Percentiles rank a stretch among this genome's conserved stretches.
phyloP scores from a whole-genome alignment of 2,797 vertebrate genomes.

The Limosa lapponica region DNA sequence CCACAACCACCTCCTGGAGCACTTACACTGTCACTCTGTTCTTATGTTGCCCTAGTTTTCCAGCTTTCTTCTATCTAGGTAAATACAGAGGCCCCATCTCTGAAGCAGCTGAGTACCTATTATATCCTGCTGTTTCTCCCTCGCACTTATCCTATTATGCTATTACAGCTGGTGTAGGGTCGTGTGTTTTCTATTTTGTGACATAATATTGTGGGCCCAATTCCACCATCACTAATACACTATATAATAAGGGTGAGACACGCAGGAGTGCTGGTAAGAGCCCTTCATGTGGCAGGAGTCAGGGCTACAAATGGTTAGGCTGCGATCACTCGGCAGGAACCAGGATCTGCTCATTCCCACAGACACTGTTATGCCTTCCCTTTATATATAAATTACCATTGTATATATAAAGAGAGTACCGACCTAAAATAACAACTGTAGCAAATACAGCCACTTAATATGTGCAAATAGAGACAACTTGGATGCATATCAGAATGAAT shows the following conservation, averaged over 20 bases:
- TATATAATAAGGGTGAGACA: conserved; percentile 1
- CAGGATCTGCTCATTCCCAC: background rate
- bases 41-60: conserved; percentile 33
- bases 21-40: conserved; percentile 26
- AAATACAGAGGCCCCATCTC: conserved; percentile 17
- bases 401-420: background rate
- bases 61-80: conserved; percentile 20
- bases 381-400: background rate
- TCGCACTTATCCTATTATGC: conserved; percentile 66
- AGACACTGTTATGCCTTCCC: background rate
- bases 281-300: conserved; percentile 31
- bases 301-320: background rate
- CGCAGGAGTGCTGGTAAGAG: background rate
- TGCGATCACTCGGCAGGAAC: background rate
- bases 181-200: conserved; percentile 63
- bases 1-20: conserved; percentile 35
- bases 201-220: conserved; percentile 57
- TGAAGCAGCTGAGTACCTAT: conserved; percentile 55
- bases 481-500: background rate
- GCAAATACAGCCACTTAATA: background rate
- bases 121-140: conserved; percentile 48
- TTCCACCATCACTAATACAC: background rate
- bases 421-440: background rate
- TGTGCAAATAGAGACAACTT: background rate
- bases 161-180: conserved; percentile 45